phyloP scores from a whole-genome alignment of 1,140 invertebrate species.

The Acromyrmex charruanus region DNA sequence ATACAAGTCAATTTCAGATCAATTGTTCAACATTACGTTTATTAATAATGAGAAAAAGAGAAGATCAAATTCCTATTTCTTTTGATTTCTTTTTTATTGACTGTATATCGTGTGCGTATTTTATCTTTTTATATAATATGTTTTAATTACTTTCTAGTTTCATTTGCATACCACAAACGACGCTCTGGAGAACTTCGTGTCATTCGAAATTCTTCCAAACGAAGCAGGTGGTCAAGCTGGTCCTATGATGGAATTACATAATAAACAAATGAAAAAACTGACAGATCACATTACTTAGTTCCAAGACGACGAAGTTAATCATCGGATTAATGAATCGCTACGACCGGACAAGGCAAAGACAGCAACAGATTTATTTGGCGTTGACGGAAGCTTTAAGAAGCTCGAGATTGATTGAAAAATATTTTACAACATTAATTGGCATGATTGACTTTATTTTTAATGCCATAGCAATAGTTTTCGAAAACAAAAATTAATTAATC shows the following conservation, averaged over 20 bases:
- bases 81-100: too few relatives aligned
- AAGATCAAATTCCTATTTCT: not conserved
- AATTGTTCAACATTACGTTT: not conserved
- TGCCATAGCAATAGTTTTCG: too few relatives aligned
- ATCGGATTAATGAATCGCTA: slow-evolving; percentile 88
- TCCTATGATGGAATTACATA: slow-evolving; percentile 74
- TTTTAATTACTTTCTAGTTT: slow-evolving; percentile 77
- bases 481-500: too few relatives aligned
- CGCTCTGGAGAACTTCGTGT: slow-evolving; percentile 83
- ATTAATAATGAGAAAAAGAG: not conserved
- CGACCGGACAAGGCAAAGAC: slow-evolving; percentile 89
- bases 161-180: slow-evolving; percentile 83
- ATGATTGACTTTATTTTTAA: too few relatives aligned
- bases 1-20: not conserved
- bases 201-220: slow-evolving; percentile 86
- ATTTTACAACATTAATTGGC: too few relatives aligned
- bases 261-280: slow-evolving; percentile 77
- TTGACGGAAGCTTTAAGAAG: slow-evolving; percentile 92
- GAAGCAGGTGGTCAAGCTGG: slow-evolving; percentile 87
- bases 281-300: slow-evolving; percentile 87
- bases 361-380: slow-evolving; percentile 88
- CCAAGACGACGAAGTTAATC: slow-evolving; percentile 86
- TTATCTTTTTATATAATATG: not conserved
- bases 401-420: slow-evolving; percentile 88
- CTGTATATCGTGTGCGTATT: too few relatives aligned